Base-by-base conservation (phyloP, 1,140 invertebrate species). In the Bombus waltoni region DNA sequence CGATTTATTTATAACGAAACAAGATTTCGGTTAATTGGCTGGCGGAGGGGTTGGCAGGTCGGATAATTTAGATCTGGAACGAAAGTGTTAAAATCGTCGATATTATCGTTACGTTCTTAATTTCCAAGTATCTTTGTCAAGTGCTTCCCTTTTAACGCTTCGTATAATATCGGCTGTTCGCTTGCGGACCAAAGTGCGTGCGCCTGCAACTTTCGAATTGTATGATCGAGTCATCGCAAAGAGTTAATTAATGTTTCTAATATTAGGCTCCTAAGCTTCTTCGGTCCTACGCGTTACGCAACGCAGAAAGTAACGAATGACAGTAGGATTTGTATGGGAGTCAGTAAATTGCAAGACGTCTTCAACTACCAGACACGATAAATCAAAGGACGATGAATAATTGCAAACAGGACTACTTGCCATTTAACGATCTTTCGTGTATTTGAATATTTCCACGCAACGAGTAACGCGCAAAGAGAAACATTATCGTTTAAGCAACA, bases 191-290 rank as follows among this genome's bases (percentile, higher is more conserved):
- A n/a, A 6, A 40, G 38, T 28, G 38, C 25, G 40, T 40, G 11
- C 40, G 40, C 13, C 1, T 10, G 11, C 2, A 28, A 68, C 10
- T 40, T 40, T 25, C 10, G 6, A 40, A 25, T 40, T 11, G 2
- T 22, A 68, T 38, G 9, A 11, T n/a, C 28, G 9, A 62, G 28
- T 68, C 65, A 32, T 66, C 32, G 6, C 6, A 28, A 25, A 71
- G 25, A 71, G 35, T 40, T 71, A 71, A 71, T 71, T 71, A 71
- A 28, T 40, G 38, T 71, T 71, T 71, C 68, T 71, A 71, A 71
- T 40, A 71, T 40, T 40, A 71, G 22, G 40, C 38, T 6, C 1
- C 6, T 28, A 40, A 2, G 11, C 38, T 13, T 71, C 25, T 40
- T 71, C 25, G 10, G 13, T 71, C 11, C 0, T 28, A 11, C 1